These are phyloP conservation scores for Campoletis sonorensis DNA, from an alignment of 1,140 invertebrate genomes.

Conservation along the genomic window DNA sequence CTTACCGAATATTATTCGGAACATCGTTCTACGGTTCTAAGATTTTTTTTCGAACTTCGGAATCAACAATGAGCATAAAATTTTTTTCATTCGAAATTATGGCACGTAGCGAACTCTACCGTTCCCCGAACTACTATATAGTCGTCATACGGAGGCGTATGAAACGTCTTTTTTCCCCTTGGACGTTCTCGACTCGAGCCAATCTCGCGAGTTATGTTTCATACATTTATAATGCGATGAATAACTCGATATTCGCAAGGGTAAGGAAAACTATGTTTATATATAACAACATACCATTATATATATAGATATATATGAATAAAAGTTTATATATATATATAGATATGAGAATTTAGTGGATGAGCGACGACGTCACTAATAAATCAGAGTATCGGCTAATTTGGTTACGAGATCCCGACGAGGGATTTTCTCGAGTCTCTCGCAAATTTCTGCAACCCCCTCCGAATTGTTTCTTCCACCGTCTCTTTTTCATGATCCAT, in stretches of 20 bases:
- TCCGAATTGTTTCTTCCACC: neutral
- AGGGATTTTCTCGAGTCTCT: slow-evolving; percentile 39
- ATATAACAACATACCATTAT: no score
- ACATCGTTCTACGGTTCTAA: no score
- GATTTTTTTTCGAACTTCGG: no score
- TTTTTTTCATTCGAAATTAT: no score
- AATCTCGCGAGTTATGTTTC: slow-evolving; percentile 41
- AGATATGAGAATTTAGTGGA: neutral
- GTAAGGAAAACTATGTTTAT: no score
- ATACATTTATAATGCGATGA: slow-evolving; percentile 47
- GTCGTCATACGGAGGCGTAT: no score
- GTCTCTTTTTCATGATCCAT: slow-evolving; percentile 5
- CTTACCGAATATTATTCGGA: no score
- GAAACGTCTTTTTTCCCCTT: neutral
- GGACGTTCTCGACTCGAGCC: neutral
- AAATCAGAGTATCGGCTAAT: slow-evolving; percentile 56
- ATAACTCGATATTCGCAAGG: slow-evolving; percentile 50
- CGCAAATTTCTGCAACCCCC: neutral
- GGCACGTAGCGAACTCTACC: no score
- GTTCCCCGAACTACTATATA: no score
- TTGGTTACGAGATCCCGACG: slow-evolving; percentile 49
- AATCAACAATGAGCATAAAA: no score
- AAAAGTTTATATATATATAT: no score
- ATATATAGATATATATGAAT: no score
- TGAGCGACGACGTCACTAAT: slow-evolving; percentile 47